A percentile compares a stretch with the other conserved stretches of the same genome.
These are phyloP conservation scores for Rhopalosiphum nymphaeae DNA, from an alignment of 2,888 invertebrate genomes.

Conservation along the genomic window DNA sequence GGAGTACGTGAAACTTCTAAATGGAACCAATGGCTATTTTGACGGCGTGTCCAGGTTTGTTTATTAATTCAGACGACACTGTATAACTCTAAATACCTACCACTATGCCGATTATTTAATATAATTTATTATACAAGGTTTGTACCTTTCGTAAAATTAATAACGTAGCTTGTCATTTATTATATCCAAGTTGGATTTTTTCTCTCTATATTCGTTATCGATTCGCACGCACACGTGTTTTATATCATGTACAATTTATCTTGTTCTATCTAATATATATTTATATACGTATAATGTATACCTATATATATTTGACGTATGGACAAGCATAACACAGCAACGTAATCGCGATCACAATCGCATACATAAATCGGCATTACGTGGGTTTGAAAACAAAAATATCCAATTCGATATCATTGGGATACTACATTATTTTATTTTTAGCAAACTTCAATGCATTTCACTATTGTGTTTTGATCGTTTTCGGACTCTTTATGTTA, in stretches of 20 bases:
- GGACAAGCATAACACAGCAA: not conserved
- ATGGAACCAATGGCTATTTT: not conserved
- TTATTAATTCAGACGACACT: not conserved
- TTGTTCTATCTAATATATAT: not conserved
- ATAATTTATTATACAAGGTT: not conserved
- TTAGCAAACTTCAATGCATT: not conserved
- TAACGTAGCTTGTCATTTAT: not conserved
- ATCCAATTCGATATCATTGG: not conserved
- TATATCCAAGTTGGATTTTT: not conserved
- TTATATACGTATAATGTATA: not conserved
- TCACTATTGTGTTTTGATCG: not conserved
- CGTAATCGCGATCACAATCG: slow-evolving; percentile 10
- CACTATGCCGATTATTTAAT: not conserved
- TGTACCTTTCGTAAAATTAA: not conserved
- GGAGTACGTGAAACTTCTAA: not conserved
- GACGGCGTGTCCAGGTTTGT: not conserved
- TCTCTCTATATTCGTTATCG: slow-evolving; percentile 9
- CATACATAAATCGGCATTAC: slow-evolving; percentile 7
- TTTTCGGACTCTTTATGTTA: not conserved
- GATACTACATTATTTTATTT: not conserved
- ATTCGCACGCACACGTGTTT: not conserved
- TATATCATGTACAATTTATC: slow-evolving; percentile 10
- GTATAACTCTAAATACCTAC: not conserved
- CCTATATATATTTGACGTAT: not conserved
- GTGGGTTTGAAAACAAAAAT: not conserved